Base-by-base conservation (phyloP, 1,140 invertebrate species). In the Drosophila funebris region DNA sequence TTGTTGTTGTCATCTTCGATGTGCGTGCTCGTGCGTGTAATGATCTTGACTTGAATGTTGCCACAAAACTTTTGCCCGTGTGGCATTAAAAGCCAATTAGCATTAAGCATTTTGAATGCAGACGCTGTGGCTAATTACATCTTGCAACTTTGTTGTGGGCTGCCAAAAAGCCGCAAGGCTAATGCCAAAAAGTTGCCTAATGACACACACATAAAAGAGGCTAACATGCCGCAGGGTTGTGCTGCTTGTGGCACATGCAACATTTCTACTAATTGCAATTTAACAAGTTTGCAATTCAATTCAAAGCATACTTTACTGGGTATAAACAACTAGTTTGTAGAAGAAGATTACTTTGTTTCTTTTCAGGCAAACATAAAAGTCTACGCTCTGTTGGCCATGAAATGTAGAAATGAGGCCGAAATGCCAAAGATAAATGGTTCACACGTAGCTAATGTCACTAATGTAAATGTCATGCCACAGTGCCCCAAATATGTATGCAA, bases 51-150 rank as follows among this genome's bases (percentile, higher is more conserved):
- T 64, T 37, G 24, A 31, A 44, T 43, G 58, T 39, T 64, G 61
- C 44, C 50, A 62, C 76, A 72, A 88, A 85, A 88, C 67, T 71
- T 88, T 56, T 16, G 29, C 39, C 33, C 57, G 41, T 56, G 61
- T 33, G 60, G 69, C 74, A 81, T 85, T 85, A 81, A 85, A 85
- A 75, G 76, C 66, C 78, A 87, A 87, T 85, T 84, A 84, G 81
- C 81, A 84, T 84, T 74, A 85, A 69, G 82, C 9, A 73, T 79
- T 58, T 76, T 62, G 39, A 68, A 71, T 61, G 57, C 58, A 16
- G 44, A 44, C 31, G 22, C 31, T 61, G 44, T 27, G 57, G 56
- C 82, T 85, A 85, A 85, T 85, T 85, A 85, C 81, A 75, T 77
- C 71, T 68, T 52, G 39, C 67, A 87, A 81, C 39, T 87, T 85